Conservation (phyloP, 2,888 invertebrate genomes). For the Clepsis dumicolana region DNA sequence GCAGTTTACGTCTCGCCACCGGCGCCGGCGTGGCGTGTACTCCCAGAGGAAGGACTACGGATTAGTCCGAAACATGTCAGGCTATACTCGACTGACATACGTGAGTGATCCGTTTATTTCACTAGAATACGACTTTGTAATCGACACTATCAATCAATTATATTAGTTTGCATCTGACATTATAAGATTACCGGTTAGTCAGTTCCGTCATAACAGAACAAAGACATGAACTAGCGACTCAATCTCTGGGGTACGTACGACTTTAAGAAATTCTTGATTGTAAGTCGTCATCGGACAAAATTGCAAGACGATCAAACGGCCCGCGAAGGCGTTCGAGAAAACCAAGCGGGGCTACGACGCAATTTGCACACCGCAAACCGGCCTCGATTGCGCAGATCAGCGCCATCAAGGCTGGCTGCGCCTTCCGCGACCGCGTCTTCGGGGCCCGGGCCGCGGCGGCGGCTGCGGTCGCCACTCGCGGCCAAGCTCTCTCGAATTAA, state of each 20-base stretch:
- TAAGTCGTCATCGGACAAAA: slow-evolving; percentile 63
- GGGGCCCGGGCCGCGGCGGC: slow-evolving; percentile 62
- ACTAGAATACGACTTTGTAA: neutral
- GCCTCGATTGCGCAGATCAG: slow-evolving; percentile 83
- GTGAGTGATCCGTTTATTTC: too few relatives aligned
- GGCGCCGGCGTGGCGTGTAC: too few relatives aligned
- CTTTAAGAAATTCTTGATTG: slow-evolving; percentile 47
- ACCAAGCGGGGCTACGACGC: slow-evolving; percentile 75
- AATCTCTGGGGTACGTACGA: slow-evolving; percentile 25
- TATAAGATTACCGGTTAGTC: slow-evolving; percentile 3
- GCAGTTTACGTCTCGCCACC: too few relatives aligned
- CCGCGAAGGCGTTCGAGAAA: slow-evolving; percentile 71
- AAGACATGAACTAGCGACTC: slow-evolving; percentile 19
- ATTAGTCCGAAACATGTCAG: too few relatives aligned
- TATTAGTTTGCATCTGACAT: neutral
- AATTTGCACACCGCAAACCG: slow-evolving; percentile 79
- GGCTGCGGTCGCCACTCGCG: slow-evolving; percentile 54
- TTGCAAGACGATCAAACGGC: slow-evolving; percentile 58
- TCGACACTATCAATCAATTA: neutral
- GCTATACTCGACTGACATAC: too few relatives aligned
- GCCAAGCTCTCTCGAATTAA: slow-evolving; percentile 79
- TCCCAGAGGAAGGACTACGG: too few relatives aligned
- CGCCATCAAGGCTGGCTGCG: slow-evolving; percentile 82
- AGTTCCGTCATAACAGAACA: slow-evolving; percentile 28
- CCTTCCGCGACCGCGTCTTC: slow-evolving; percentile 83